Percentiles rank a stretch among this genome's conserved stretches.
These are phyloP conservation scores for Ictalurus furcatus DNA, from an alignment of 2,113 vertebrate genomes.

Conservation along the genomic window DNA sequence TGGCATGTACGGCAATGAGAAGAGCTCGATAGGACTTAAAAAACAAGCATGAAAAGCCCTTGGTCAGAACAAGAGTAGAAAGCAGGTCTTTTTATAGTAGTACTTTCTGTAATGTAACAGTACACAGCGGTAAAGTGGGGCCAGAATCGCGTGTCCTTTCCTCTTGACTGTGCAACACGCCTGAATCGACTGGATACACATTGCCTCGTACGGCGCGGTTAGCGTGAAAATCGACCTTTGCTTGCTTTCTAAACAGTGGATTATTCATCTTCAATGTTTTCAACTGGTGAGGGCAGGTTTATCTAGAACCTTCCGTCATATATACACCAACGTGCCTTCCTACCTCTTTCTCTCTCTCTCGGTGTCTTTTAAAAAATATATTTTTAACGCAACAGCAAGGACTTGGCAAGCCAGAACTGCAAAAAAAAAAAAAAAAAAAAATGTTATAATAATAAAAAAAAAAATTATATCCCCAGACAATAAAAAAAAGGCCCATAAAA, in stretches of 20 bases:
- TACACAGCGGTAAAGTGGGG: slow-evolving; percentile 38
- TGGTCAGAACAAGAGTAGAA: slow-evolving; percentile 36
- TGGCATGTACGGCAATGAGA: slow-evolving; percentile 20
- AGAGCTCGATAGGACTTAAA: slow-evolving; percentile 31
- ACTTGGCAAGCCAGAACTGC: slow-evolving; percentile 42
- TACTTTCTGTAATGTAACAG: slow-evolving; percentile 45
- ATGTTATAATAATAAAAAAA: no score
- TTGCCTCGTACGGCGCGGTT: slow-evolving; percentile 63
- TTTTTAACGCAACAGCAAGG: slow-evolving; percentile 42
- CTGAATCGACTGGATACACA: slow-evolving; percentile 63
- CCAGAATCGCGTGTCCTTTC: slow-evolving; percentile 50
- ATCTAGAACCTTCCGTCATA: slow-evolving; percentile 55
- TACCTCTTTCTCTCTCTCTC: slow-evolving; percentile 9
- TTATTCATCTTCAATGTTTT: slow-evolving; percentile 67
- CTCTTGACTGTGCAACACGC: slow-evolving; percentile 57
- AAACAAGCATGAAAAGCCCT: slow-evolving; percentile 36
- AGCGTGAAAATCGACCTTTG: slow-evolving; percentile 74
- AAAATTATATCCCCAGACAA: neutral
- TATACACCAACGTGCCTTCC: slow-evolving; percentile 35
- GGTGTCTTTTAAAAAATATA: slow-evolving; percentile 36
- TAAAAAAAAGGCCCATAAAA: slow-evolving; percentile 48
- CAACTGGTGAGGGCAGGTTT: slow-evolving; percentile 60
- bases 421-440: slow-evolving; percentile 35
- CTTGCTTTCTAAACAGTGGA: slow-evolving; percentile 72
- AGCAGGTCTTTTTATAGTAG: slow-evolving; percentile 55